Evolutionary conservation across 2,888 invertebrate species (phyloP), one percentile per base, ranked within the genome.

Genomic region (Argyra leucocephala): DNA sequence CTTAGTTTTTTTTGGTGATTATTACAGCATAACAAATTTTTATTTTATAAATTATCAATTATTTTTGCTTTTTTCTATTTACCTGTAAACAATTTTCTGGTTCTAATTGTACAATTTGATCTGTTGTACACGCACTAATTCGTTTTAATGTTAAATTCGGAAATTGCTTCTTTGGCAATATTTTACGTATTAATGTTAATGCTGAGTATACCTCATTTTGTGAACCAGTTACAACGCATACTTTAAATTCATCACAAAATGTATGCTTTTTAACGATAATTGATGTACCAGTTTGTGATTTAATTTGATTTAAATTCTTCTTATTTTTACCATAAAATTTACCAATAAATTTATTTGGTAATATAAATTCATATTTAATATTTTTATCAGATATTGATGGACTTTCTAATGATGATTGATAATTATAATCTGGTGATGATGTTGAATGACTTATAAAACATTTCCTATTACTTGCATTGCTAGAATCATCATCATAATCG

Each of bases 311-410:
- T n/a, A 96, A 88, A 80, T 89, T 90, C 58, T 84, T 82, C 60
- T 94, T 94, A 72, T 87, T 86, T 72, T 86, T 87, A 58, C 96
- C 96, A 77, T 96, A 95, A 71, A 96, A 82, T 66, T 89, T 86
- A 22, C 96, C 96, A 67, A 94, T 92, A 69, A 93, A 81, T 66
- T 82, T 81, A 74, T 88, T 87, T 59, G 88, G 88, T 74, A 91
- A 85, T 70, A 86, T 81, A 80, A 93, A 92, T 76, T 92, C 79
- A 70, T 80, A 81, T 48, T 48, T 48, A 48, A 48, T 48, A 48
- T 48, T 48, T 48, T 48, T 48, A 48, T 48, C 48, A 48, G 48
- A 48, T 18, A 48, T 48, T 48, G 48, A 48, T 48, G 48, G 48
- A 48, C 48, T 48, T 48, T 48, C 48, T 48, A 48, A 48, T 48